A percentile compares a stretch with the other conserved stretches of the same genome.
Evolutionary conservation across 2,797 vertebrate species (phyloP).

Genomic region (Sebastes hopkinsi): DNA sequence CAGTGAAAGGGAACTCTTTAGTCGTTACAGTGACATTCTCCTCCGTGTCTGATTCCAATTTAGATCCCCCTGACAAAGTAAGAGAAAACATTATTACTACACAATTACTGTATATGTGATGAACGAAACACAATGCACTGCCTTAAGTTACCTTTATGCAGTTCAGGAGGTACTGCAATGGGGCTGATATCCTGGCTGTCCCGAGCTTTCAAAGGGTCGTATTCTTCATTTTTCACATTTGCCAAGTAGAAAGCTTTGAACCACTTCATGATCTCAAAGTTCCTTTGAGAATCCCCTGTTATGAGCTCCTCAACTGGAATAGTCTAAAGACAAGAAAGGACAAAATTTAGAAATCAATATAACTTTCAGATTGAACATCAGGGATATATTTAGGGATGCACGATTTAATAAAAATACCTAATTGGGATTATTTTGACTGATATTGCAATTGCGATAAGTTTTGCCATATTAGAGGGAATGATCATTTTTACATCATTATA

Average conservation of each 20-base stretch:
- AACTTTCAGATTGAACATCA: background rate
- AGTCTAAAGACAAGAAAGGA: constrained; percentile 54
- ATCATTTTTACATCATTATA: no score
- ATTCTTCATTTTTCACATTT: constrained; percentile 56
- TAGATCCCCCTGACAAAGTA: constrained; percentile 26
- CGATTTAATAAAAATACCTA: no score
- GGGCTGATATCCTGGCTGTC: constrained; percentile 52
- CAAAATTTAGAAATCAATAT: background rate
- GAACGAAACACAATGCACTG: background rate
- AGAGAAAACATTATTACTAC: background rate
- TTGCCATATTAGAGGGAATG: no score
- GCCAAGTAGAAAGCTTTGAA: constrained; percentile 73
- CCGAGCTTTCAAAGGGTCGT: constrained; percentile 69
- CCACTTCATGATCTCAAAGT: constrained; percentile 78
- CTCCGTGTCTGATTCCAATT: constrained; percentile 6
- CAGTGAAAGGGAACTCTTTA: constrained; percentile 33
- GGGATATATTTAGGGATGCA: background rate
- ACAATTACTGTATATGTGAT: background rate
- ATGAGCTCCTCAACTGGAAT: constrained; percentile 76
- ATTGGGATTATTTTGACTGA: no score
- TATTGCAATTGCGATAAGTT: no score
- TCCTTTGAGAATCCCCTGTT: constrained; percentile 66
- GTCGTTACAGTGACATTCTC: background rate
- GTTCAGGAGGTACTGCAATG: background rate
- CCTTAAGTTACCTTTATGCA: constrained; percentile 1